Evolutionary conservation across 2,113 vertebrate species (phyloP).

Genomic region (Haemorhous mexicanus): DNA sequence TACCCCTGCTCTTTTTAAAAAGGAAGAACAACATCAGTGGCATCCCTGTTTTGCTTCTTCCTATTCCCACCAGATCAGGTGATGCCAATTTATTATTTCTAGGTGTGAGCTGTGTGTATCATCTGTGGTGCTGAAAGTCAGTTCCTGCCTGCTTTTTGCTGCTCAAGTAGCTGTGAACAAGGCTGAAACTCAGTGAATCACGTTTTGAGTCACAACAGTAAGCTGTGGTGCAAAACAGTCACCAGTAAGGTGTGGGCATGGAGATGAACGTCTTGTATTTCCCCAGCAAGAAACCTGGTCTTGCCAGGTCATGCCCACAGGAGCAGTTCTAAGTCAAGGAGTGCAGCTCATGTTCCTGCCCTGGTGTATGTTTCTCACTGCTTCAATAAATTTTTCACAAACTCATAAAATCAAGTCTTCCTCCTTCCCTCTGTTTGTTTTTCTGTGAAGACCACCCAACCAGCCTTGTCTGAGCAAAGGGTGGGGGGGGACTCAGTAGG

Average conservation of each 20-base stretch:
- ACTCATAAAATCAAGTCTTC: neutral
- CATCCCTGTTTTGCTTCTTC: neutral
- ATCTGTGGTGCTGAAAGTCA: neutral
- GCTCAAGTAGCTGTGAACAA: neutral
- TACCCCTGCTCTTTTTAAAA: neutral
- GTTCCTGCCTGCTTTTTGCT: neutral
- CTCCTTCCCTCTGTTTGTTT: neutral
- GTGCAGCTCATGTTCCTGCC: neutral
- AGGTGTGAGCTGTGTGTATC: neutral
- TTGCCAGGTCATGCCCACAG: neutral
- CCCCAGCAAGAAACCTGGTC: neutral
- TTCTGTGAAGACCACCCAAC: neutral
- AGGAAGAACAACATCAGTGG: neutral
- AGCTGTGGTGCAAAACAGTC: neutral
- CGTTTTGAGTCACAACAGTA: neutral
- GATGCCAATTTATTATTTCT: neutral
- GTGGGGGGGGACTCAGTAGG: neutral
- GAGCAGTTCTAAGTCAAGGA: neutral
- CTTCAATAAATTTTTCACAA: neutral
- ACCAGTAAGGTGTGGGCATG: neutral
- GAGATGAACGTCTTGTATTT: accelerated
- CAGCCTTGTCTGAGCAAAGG: neutral
- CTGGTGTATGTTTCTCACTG: neutral
- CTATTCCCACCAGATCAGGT: neutral
- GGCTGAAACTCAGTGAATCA: neutral